A percentile compares a stretch with the other conserved stretches of the same genome.
Conservation (phyloP, 2,888 invertebrate genomes). For the Acleris emargana region DNA sequence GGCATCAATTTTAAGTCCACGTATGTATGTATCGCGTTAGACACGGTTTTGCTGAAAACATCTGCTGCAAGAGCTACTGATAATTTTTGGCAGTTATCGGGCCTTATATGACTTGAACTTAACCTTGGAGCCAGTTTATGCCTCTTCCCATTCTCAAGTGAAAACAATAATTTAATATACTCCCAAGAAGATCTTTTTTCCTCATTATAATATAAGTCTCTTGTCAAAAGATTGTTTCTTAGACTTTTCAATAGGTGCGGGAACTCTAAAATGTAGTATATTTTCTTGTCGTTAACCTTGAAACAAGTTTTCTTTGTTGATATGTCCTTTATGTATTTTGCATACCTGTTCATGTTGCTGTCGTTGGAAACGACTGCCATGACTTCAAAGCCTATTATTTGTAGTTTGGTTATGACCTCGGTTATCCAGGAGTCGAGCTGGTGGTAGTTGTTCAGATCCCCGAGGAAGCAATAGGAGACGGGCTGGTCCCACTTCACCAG, state of each 20-base stretch:
- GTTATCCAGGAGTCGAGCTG: constrained; percentile 20
- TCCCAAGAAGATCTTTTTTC: constrained; percentile 19
- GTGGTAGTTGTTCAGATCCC: neutral
- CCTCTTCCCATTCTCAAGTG: constrained; percentile 8
- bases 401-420: constrained; percentile 12
- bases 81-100: neutral
- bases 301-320: constrained; percentile 11
- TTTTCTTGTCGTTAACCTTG: constrained; percentile 10
- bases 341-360: constrained; percentile 14
- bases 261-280: constrained; percentile 25
- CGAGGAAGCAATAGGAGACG: constrained; percentile 14
- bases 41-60: constrained; percentile 16
- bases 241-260: constrained; percentile 12
- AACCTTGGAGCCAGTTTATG: constrained; percentile 17
- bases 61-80: constrained; percentile 6
- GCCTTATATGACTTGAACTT: constrained; percentile 7
- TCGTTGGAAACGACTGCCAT: constrained; percentile 13
- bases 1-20: constrained; percentile 12
- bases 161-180: constrained; percentile 12
- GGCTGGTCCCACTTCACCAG: constrained; percentile 25
- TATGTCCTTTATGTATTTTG: constrained; percentile 7
- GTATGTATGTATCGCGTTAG: constrained; percentile 13
- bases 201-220: constrained; percentile 10
- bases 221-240: constrained; percentile 12
- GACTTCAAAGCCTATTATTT: constrained; percentile 13